Evolutionary conservation across 2,113 vertebrate genomes (phyloP), one percentile per base, ranked within the genome.

Genomic region (Nothocercus nigrocapillus): DNA sequence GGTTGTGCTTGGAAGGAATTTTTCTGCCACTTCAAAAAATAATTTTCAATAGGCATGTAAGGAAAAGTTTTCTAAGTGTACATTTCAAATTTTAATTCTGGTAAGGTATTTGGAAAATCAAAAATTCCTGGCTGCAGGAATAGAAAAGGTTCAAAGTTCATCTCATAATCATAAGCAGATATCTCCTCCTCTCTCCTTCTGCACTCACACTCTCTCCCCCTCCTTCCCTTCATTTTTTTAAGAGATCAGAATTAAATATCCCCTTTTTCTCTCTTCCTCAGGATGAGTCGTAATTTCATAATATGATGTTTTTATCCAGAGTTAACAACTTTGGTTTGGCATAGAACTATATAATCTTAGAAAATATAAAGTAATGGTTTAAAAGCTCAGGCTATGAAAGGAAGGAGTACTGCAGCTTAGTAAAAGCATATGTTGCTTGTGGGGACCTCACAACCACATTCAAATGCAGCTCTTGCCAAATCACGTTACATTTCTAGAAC

Each of bases 391-490:
- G 38, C 94, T 97, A 89, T 85, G 93, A 95, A 96, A 97, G 91
- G 89, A 96, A 96, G 77, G 86, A 96, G 83, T 82, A 93, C 64
- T 78, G 49, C 58, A 76, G 92, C 93, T 98, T 98, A 98, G 94
- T 97, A 87, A 97, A 98, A 98, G 98, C 98, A 98, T 97, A 98
- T 98, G 98, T 97, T 97, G 83, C 96, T 97, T 88, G 88, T 91
- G 91, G 90, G 56, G 96, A 98, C 97, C 97, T 97, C 97, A 95
- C 95, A 97, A 97, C 97, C 96, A 47, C 97, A 96, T 95, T 97
- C 86, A 91, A 90, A 95, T 88, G 82, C 42, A 54, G 78, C 74
- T 95, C 87, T 95, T 98, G 97, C 98, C 98, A 98, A 98, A 98
- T 98, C 98, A 98, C 92, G 94, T 98, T 97, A 97, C 86, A 80